These are phyloP conservation scores for Eristalis intricaria DNA, from an alignment of 2,888 invertebrate genomes.

Conservation along the genomic window DNA sequence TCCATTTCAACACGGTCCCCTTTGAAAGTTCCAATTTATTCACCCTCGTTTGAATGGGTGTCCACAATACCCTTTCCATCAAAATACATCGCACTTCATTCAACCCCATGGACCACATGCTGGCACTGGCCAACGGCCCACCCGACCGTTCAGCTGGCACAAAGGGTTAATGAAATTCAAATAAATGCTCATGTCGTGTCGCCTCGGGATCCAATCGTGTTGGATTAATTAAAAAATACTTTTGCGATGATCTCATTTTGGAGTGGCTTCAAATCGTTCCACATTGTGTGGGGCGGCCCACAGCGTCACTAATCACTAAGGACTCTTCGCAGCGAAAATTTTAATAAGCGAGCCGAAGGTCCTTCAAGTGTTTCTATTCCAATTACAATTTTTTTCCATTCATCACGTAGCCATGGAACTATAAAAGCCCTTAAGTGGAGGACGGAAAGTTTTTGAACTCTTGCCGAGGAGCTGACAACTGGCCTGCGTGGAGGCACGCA, in stretches of 20 bases:
- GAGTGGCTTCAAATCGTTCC: background rate
- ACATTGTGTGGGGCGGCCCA: too few species aligned
- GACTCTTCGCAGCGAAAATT: conserved; percentile 21
- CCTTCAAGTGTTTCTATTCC: conserved; percentile 29
- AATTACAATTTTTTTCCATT: conserved; percentile 57
- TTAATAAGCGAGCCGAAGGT: conserved; percentile 3
- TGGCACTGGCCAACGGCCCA: background rate
- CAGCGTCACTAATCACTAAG: conserved; percentile 37
- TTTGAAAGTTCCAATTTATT: background rate
- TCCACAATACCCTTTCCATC: background rate
- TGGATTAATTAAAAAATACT: conserved; percentile 68
- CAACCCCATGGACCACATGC: background rate
- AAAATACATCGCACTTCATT: background rate
- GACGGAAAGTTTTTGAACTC: conserved; percentile 23
- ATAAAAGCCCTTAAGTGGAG: conserved; percentile 51
- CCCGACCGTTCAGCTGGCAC: conserved; percentile 13
- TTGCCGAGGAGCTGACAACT: background rate
- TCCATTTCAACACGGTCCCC: background rate
- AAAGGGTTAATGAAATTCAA: conserved; percentile 62
- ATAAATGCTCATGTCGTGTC: conserved; percentile 36
- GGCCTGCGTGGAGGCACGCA: conserved; percentile 26
- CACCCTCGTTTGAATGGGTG: conserved; percentile 1
- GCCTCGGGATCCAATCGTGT: conserved; percentile 20
- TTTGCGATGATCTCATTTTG: conserved; percentile 52
- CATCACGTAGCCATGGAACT: conserved; percentile 60